Conservation (phyloP, 2,888 invertebrate species). For the Chaitophorus viminalis region DNA sequence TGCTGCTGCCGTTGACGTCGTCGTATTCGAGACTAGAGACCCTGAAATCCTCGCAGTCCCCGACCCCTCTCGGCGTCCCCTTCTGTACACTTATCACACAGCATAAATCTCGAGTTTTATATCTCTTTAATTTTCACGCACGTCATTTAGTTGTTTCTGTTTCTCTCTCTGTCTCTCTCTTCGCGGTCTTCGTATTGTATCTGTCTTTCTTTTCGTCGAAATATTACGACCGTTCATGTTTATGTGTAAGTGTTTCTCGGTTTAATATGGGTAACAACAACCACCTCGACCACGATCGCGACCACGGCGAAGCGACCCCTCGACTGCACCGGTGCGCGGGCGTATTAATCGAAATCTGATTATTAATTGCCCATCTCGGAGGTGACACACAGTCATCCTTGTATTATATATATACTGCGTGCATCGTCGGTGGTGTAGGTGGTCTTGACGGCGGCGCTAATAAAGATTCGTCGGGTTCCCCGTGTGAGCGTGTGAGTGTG, state of each 20-base stretch:
- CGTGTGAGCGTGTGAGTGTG: background rate
- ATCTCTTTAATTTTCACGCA: background rate
- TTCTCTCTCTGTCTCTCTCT: too few relatives aligned
- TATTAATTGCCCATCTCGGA: constrained; percentile 59
- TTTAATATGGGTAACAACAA: constrained; percentile 1
- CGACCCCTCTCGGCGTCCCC: background rate
- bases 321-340: constrained; percentile 1
- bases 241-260: background rate
- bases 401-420: background rate
- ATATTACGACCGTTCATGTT: background rate
- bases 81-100: too few relatives aligned
- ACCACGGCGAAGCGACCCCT: background rate
- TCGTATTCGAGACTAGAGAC: constrained; percentile 14
- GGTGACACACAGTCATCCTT: constrained; percentile 57
- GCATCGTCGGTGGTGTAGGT: constrained; percentile 39
- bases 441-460: constrained; percentile 60
- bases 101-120: background rate
- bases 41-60: constrained; percentile 21
- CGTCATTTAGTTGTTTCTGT: background rate
- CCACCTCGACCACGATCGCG: background rate
- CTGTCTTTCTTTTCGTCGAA: background rate
- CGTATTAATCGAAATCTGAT: constrained; percentile 59
- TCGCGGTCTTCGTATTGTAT: background rate
- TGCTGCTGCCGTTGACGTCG: background rate
- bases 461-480: constrained; percentile 50